Evolutionary conservation across 2,113 vertebrate genomes (phyloP), one percentile per base, ranked within the genome.

Genomic region (Macrotis lagotis): DNA sequence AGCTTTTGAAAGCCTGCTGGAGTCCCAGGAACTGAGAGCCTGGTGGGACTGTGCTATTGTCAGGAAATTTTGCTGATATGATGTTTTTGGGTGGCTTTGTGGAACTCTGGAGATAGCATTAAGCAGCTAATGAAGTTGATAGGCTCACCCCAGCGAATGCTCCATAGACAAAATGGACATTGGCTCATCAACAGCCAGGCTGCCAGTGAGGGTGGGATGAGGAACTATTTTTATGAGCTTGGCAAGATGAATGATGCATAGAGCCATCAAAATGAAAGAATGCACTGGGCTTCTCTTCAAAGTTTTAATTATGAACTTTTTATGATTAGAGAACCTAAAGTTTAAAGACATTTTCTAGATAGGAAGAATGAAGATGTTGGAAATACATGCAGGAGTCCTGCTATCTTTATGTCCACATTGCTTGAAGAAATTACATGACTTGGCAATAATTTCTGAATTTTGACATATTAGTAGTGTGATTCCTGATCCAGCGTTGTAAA

Each of bases 261-360:
- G 94, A 97, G 95, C 48, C 83, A 94, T 53, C 96, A 94, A 97
- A 97, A 94, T 0, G 92, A 96, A 10, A 88, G 88, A 93, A 53
- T 92, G 91, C 96, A 97, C 96, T 94, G 96, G 92, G 94, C 94
- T 96, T 94, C 94, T 95, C 96, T 96, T 96, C 94, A 88, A 94
- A 96, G 92, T 95, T 97, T 98, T 96, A 96, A 97, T 98, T 96
- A 97, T 95, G 83, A 96, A 91, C 94, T 93, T 74, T 97, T 97
- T 96, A 95, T 97, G 97, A 97, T 95, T n/a, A 96, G 96, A 95
- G 96, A 96, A 97, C 96, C n/a, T 97, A 97, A 97, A 97, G 96
- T 74, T 93, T 93, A 26, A 53, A 91, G 96, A 90, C 92, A 92
- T 96, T 12, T 25, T 91, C 94, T 94, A 93, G 93, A 55, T 51